phyloP scores from a whole-genome alignment of 2,888 invertebrate genomes.

The Aporophyla lueneburgensis region DNA sequence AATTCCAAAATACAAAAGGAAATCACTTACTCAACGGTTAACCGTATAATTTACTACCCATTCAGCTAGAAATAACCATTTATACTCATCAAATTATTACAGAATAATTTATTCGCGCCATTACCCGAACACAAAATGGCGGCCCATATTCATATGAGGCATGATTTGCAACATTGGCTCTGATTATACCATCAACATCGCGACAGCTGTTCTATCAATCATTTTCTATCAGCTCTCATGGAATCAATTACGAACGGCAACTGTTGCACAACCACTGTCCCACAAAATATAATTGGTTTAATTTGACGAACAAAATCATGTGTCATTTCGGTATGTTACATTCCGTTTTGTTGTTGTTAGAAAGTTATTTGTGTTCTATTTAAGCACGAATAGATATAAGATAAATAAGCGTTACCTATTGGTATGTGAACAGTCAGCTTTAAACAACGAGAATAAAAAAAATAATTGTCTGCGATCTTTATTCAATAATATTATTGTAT shows the following conservation, averaged over 20 bases:
- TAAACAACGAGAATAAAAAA: neutral
- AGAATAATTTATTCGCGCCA: slow-evolving; percentile 63
- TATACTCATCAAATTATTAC: slow-evolving; percentile 59
- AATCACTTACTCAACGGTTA: neutral
- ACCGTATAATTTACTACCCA: slow-evolving; percentile 29
- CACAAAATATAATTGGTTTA: slow-evolving; percentile 68
- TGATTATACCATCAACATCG: slow-evolving; percentile 67
- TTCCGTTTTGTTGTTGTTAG: slow-evolving; percentile 28
- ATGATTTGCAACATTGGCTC: slow-evolving; percentile 65
- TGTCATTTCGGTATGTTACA: slow-evolving; percentile 55
- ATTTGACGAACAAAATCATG: slow-evolving; percentile 53
- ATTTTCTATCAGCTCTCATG: slow-evolving; percentile 65
- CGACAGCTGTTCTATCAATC: slow-evolving; percentile 69
- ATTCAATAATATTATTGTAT: neutral
- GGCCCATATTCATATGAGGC: slow-evolving; percentile 56
- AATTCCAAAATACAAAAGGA: neutral
- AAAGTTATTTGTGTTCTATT: slow-evolving; percentile 21
- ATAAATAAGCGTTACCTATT: neutral
- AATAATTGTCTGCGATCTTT: neutral
- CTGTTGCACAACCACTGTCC: slow-evolving; percentile 62
- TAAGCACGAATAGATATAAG: neutral
- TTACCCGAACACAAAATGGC: slow-evolving; percentile 64
- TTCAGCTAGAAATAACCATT: slow-evolving; percentile 56
- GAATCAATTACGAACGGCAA: slow-evolving; percentile 67
- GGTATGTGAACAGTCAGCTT: neutral